Percentiles rank a stretch among this genome's conserved stretches.
phyloP scores from a whole-genome alignment of 2,888 invertebrate genomes.

The Pristionchus entomophagus region DNA sequence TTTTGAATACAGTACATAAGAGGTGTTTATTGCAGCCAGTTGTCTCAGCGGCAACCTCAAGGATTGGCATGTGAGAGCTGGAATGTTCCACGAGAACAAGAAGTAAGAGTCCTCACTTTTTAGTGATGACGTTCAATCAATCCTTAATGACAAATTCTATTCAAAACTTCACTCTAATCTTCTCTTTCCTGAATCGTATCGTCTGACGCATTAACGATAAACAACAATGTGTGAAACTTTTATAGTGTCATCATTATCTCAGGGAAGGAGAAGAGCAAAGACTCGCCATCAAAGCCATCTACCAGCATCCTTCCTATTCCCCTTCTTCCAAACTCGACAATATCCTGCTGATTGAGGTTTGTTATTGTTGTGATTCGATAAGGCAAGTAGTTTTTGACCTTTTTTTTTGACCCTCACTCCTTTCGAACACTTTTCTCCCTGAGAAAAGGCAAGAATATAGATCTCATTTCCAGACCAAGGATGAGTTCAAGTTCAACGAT shows the following conservation, averaged over 20 bases:
- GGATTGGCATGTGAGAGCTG: neutral
- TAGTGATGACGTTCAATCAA: no score
- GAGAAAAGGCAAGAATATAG: neutral
- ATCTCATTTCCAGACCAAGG: neutral
- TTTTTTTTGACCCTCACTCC: no score
- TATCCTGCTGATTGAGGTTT: conserved; percentile 21
- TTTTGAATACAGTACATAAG: neutral
- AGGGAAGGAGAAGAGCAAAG: neutral
- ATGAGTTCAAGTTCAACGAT: neutral
- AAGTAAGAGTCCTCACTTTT: no score
- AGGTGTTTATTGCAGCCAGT: neutral
- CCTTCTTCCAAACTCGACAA: conserved; percentile 13
- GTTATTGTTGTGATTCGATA: no score
- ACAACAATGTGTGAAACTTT: neutral
- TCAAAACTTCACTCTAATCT: no score
- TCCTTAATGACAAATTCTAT: no score
- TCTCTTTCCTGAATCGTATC: no score
- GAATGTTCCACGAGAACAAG: conserved; percentile 30
- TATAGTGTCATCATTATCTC: no score
- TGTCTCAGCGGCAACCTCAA: conserved; percentile 2
- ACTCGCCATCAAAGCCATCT: neutral
- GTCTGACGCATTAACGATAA: neutral
- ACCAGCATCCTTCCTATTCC: conserved; percentile 16
- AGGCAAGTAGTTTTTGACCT: no score
- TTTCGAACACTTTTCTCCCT: no score